Evolutionary conservation across 2,113 vertebrate species (phyloP).

Genomic region (Perccottus glenii): DNA sequence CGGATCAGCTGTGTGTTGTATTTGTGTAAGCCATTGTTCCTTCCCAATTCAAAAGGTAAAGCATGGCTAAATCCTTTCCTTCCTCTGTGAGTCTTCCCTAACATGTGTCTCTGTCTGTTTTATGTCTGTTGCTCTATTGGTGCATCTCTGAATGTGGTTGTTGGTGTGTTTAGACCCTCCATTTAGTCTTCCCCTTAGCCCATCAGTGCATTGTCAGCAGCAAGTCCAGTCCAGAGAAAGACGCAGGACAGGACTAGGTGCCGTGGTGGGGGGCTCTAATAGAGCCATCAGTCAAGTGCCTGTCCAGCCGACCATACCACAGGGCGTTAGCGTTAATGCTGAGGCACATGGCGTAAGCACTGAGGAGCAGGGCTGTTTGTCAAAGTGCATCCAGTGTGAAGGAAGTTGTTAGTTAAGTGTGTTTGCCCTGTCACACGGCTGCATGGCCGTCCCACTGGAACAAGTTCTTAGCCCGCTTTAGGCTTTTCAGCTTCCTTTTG

Average conservation of each 20-base stretch:
- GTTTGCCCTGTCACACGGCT: conserved; percentile 60
- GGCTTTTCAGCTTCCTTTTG: neutral
- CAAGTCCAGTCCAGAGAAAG: conserved; percentile 79
- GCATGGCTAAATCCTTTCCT: conserved; percentile 96
- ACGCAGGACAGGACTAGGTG: conserved; percentile 84
- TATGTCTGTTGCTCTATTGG: conserved; percentile 49
- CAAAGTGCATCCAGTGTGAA: conserved; percentile 78
- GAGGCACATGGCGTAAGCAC: conserved; percentile 71
- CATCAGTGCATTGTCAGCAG: conserved; percentile 87
- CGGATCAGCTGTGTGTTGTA: conserved; percentile 87
- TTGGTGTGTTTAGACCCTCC: conserved; percentile 73
- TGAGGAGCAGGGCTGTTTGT: conserved; percentile 77
- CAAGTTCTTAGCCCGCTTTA: conserved; percentile 38
- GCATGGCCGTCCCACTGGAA: conserved; percentile 42
- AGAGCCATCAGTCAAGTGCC: conserved; percentile 91
- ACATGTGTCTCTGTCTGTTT: conserved; percentile 43
- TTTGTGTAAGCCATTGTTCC: conserved; percentile 92
- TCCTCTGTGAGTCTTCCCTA: conserved; percentile 46
- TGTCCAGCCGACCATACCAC: conserved; percentile 77
- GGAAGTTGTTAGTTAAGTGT: conserved; percentile 80
- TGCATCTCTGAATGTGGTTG: conserved; percentile 57
- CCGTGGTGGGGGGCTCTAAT: conserved; percentile 86
- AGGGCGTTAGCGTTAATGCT: conserved; percentile 75
- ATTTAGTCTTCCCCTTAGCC: conserved; percentile 71
- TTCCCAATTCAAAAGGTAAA: conserved; percentile 91